Base-by-base conservation (phyloP, 1,140 invertebrate genomes). In the Leptonema lineaticorne region DNA sequence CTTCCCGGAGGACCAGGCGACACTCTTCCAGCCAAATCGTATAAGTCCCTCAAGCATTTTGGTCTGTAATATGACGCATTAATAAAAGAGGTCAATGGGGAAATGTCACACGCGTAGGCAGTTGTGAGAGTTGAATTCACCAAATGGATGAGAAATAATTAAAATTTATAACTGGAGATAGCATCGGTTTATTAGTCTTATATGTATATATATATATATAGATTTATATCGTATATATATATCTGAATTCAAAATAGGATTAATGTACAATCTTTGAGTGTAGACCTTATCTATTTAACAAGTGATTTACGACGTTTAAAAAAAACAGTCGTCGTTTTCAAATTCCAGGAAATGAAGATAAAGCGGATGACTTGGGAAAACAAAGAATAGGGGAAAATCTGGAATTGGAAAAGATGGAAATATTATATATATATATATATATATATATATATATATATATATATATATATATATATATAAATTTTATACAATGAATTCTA, bases 1-100 rank as follows among this genome's bases (percentile, higher is more conserved):
- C 79, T 86, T 72, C 74, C 88, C 83, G 76, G 87, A 85, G 62
- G 84, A 80, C 68, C 86, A 69, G 77, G 81, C 68, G 76, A 82
- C 68, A 73, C 84, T 70, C 84, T 84, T 29, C 85, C 85, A 14
- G 91, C 91, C 45, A 86, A 85, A 69, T 89, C 88, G 81, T 94
- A 94, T 60, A 94, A 80, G 63, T 86, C 83, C 72, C 85, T 84
- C 41, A 94, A 81, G 70, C 86, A 86, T 53, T 79, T 76, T 11
- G 91, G 89, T 68, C 91, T 83, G 76, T 27, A 79, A 82, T 64
- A 41, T 16, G 16, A 41, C 1, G 16, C 37, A 11, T 41, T 16
- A 41, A 41, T 41, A 6, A 41, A 41, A 41, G 9, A 41, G 37
- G 37, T 41, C 16, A 41, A 41, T 16, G 11, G 16, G 5, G n/a